phyloP scores from a whole-genome alignment of 1,140 invertebrate genomes.

The Platyscapa corneri region DNA sequence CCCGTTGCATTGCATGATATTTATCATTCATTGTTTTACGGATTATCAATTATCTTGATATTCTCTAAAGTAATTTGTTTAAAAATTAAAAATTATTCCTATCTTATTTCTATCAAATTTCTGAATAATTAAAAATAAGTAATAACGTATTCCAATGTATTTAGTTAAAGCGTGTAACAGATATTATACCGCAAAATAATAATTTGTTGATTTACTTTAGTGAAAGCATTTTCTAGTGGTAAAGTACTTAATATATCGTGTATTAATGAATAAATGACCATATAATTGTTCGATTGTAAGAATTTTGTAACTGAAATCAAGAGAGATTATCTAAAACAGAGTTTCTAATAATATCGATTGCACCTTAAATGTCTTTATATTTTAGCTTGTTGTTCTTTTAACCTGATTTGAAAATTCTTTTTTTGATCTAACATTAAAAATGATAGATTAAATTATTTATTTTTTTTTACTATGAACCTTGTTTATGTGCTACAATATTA shows the following conservation, averaged over 20 bases:
- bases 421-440: background rate
- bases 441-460: background rate
- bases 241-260: background rate
- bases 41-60: constrained; percentile 27
- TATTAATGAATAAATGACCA: background rate
- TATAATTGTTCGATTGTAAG: background rate
- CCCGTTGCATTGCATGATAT: background rate
- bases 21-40: background rate
- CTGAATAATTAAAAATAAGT: too few relatives aligned
- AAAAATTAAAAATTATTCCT: background rate
- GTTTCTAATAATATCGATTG: background rate
- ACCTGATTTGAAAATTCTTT: background rate
- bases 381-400: background rate
- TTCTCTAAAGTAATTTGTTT: background rate
- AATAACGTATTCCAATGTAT: background rate
- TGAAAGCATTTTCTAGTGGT: background rate
- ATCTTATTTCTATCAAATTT: background rate
- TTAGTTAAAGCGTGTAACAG: background rate
- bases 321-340: too few relatives aligned
- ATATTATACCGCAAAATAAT: background rate
- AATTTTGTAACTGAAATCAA: too few relatives aligned
- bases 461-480: too few relatives aligned
- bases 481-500: too few relatives aligned
- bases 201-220: constrained; percentile 18
- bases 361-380: too few relatives aligned